These are phyloP conservation scores for Dasypus novemcinctus DNA, from an alignment of 2,113 vertebrate genomes.

Conservation along the genomic window DNA sequence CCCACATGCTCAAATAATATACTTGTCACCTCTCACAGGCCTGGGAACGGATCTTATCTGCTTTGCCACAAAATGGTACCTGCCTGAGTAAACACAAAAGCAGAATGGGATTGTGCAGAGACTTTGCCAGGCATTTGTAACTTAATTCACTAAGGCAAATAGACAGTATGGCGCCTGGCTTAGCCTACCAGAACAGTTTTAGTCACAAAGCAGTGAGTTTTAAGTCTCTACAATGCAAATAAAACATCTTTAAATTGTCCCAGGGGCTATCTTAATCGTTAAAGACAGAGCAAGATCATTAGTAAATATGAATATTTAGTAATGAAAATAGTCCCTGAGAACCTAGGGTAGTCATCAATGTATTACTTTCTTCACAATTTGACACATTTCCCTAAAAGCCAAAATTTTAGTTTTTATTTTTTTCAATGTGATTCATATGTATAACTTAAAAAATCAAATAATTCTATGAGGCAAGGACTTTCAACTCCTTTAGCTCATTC, in stretches of 20 bases:
- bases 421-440: background rate
- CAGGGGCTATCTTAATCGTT: background rate
- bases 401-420: background rate
- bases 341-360: background rate
- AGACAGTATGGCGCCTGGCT: slow-evolving; percentile 59
- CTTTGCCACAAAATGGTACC: slow-evolving; percentile 77
- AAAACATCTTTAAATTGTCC: slow-evolving; percentile 9
- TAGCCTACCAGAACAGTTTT: slow-evolving; percentile 49
- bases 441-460: background rate
- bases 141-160: slow-evolving; percentile 72
- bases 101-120: background rate
- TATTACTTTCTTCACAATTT: background rate
- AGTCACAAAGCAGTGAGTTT: slow-evolving; percentile 56
- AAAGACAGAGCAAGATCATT: background rate
- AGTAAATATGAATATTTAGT: slow-evolving; percentile 1
- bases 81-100: slow-evolving; percentile 72
- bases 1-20: slow-evolving; percentile 79
- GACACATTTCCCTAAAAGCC: background rate
- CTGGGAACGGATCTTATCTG: slow-evolving; percentile 77
- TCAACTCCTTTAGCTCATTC: background rate
- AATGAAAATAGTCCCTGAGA: slow-evolving; percentile 19
- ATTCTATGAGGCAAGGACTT: background rate
- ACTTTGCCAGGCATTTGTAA: slow-evolving; percentile 17
- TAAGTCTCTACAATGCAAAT: slow-evolving; percentile 55
- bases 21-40: slow-evolving; percentile 65